phyloP scores from a whole-genome alignment of 2,888 invertebrate genomes.

The Pandemis corylana region DNA sequence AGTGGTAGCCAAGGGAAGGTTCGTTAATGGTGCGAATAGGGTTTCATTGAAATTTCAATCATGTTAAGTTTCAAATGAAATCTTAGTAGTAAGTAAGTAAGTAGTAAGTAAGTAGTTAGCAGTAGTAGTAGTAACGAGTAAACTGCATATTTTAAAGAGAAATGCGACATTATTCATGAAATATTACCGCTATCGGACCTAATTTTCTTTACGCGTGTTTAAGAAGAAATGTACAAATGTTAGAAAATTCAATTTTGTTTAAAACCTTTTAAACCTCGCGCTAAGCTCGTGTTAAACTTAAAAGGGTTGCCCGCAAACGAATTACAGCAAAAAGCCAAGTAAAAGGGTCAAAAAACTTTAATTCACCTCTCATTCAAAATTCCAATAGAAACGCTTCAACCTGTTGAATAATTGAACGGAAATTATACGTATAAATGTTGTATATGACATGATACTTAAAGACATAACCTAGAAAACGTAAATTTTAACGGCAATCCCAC shows the following conservation, averaged over 20 bases:
- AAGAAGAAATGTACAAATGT: neutral
- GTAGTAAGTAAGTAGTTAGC: too few relatives aligned
- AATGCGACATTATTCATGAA: too few relatives aligned
- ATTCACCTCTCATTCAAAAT: slow-evolving; percentile 2
- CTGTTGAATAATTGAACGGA: slow-evolving; percentile 61
- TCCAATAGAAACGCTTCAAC: neutral
- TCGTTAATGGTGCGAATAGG: neutral
- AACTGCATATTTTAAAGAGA: too few relatives aligned
- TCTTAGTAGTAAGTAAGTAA: too few relatives aligned
- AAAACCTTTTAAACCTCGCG: slow-evolving; percentile 7
- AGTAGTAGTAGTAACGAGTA: too few relatives aligned
- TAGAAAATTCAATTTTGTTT: neutral
- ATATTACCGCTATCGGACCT: too few relatives aligned
- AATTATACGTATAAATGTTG: too few relatives aligned
- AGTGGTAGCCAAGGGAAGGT: slow-evolving; percentile 17
- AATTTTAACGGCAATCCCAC: too few relatives aligned
- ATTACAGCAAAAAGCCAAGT: slow-evolving; percentile 12
- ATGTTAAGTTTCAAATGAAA: neutral
- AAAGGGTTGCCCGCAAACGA: slow-evolving; percentile 11
- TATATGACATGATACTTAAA: too few relatives aligned
- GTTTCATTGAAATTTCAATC: neutral
- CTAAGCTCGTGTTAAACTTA: slow-evolving; percentile 1
- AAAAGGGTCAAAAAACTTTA: slow-evolving; percentile 4
- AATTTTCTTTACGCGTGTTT: neutral
- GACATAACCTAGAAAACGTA: too few relatives aligned